Conservation (phyloP, 2,888 invertebrate genomes). For the Heliconius erato region DNA sequence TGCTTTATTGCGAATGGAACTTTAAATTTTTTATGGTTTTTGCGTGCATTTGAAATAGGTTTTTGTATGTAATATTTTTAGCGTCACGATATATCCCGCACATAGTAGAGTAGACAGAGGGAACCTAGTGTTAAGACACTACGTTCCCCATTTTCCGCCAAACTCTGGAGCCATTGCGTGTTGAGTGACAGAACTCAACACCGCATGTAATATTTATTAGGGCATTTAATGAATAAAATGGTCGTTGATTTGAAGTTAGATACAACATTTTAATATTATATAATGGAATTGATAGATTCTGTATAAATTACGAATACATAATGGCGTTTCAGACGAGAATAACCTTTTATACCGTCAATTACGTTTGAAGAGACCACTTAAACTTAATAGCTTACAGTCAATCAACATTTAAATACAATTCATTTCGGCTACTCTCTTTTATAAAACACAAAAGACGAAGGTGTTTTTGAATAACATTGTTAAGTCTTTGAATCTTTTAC, state of each 20-base stretch:
- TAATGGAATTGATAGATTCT: constrained; percentile 19
- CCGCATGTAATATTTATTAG: background rate
- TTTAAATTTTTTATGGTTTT: no score
- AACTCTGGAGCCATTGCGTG: no score
- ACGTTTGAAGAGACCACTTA: constrained; percentile 25
- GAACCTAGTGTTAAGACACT: no score
- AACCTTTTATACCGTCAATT: constrained; percentile 29
- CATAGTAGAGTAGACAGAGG: no score
- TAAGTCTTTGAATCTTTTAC: constrained; percentile 26
- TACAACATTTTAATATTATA: constrained; percentile 8
- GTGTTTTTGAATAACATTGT: constrained; percentile 18
- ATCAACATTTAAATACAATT: constrained; percentile 29
- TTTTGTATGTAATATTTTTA: no score
- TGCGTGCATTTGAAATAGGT: no score
- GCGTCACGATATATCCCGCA: no score
- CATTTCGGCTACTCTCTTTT: constrained; percentile 25
- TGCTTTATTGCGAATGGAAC: no score
- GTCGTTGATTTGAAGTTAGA: background rate
- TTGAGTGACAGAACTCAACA: no score
- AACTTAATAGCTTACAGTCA: constrained; percentile 27
- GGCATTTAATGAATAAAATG: background rate
- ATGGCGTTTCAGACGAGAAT: constrained; percentile 10
- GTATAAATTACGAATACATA: constrained; percentile 29
- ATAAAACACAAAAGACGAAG: constrained; percentile 15
- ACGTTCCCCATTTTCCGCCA: no score